Evolutionary conservation across 2,888 invertebrate genomes (phyloP).

Genomic region (Zonitis immaculata): DNA sequence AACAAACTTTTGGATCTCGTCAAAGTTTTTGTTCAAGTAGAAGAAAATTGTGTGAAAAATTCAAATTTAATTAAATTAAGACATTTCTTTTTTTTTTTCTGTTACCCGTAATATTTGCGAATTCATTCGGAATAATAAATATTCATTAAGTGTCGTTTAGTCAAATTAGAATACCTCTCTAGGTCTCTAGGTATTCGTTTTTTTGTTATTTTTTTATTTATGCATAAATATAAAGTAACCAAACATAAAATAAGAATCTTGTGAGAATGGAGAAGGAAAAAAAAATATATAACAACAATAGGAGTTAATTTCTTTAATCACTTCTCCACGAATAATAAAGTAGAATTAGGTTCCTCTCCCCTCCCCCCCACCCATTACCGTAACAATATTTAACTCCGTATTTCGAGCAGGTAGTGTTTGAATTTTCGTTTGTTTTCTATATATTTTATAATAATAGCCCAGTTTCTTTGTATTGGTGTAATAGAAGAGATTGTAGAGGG

Average conservation of each 20-base stretch:
- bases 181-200: too few species aligned
- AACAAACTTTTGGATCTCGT: too few species aligned
- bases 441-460: neutral
- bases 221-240: constrained; percentile 2
- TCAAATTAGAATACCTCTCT: constrained; percentile 5
- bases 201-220: too few species aligned
- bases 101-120: too few species aligned
- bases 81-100: constrained; percentile 1
- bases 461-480: neutral
- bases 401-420: constrained; percentile 8
- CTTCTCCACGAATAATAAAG: neutral
- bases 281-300: too few species aligned
- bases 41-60: too few species aligned
- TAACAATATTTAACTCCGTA: constrained; percentile 26
- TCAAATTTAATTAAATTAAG: constrained; percentile 14
- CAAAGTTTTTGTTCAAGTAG: too few species aligned
- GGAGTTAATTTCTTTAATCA: constrained; percentile 5
- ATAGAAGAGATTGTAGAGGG: neutral
- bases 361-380: too few species aligned
- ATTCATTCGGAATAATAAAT: constrained; percentile 4
- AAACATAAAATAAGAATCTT: neutral
- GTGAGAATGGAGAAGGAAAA: neutral
- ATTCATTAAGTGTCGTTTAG: constrained; percentile 11
- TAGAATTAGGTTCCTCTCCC: too few species aligned
- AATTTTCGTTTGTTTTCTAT: neutral